A percentile compares a stretch with the other conserved stretches of the same genome.
phyloP scores from a whole-genome alignment of 1,140 invertebrate species.

The Rhynchophorus ferrugineus region DNA sequence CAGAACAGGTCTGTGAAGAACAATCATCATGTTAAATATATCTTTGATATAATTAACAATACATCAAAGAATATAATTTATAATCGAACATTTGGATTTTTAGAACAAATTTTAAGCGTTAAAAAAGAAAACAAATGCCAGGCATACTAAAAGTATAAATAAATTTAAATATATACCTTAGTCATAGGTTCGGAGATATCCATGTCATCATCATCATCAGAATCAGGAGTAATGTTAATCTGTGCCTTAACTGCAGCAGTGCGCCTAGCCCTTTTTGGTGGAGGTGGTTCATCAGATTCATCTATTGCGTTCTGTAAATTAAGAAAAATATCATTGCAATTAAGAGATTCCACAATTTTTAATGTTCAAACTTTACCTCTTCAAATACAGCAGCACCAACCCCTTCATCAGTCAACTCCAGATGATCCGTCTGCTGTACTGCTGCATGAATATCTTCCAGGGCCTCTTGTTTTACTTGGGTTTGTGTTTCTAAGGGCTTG shows the following conservation, averaged over 20 bases:
- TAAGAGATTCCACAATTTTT: too few relatives aligned
- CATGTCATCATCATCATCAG: constrained; percentile 24
- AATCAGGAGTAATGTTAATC: constrained; percentile 23
- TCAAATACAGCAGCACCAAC: constrained; percentile 18
- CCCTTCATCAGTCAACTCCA: not conserved
- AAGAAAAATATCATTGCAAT: not conserved
- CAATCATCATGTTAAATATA: not conserved
- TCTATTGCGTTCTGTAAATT: constrained; percentile 16
- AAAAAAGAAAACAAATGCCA: too few relatives aligned
- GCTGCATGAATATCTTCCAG: constrained; percentile 6
- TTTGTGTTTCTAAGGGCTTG: constrained; percentile 21
- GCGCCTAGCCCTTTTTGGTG: constrained; percentile 28
- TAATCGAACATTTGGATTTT: too few relatives aligned
- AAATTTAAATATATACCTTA: constrained; percentile 15
- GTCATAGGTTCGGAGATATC: constrained; percentile 23
- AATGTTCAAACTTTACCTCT: constrained; percentile 8
- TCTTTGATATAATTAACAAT: too few relatives aligned
- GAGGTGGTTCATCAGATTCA: constrained; percentile 30
- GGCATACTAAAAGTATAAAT: not conserved
- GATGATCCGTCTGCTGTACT: not conserved
- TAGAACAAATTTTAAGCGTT: too few relatives aligned
- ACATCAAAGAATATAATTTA: too few relatives aligned
- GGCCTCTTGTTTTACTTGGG: constrained; percentile 32
- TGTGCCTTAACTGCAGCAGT: constrained; percentile 30
- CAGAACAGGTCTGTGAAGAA: not conserved